phyloP scores from a whole-genome alignment of 2,797 vertebrate species.

The Protosalanx chinensis region DNA sequence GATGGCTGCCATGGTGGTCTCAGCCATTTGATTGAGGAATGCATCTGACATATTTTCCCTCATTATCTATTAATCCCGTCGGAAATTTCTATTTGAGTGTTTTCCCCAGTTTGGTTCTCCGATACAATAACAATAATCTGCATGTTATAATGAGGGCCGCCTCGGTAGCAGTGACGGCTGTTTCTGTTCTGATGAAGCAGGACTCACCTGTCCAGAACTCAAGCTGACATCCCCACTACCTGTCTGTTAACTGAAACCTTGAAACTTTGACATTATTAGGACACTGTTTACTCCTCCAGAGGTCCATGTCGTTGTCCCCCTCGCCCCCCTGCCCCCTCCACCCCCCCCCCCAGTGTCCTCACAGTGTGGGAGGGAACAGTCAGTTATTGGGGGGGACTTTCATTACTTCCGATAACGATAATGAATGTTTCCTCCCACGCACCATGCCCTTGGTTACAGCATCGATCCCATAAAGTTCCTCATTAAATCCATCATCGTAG shows the following conservation, averaged over 20 bases:
- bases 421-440: constrained; percentile 60
- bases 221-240: not conserved
- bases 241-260: constrained; percentile 7
- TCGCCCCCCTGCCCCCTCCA: constrained; percentile 4
- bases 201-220: constrained; percentile 14
- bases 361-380: constrained; percentile 35
- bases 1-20: constrained; percentile 55
- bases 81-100: constrained; percentile 57
- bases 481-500: constrained; percentile 55
- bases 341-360: constrained; percentile 34
- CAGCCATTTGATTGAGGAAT: constrained; percentile 66
- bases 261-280: constrained; percentile 57
- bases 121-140: too few relatives aligned
- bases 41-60: constrained; percentile 65
- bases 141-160: constrained; percentile 1
- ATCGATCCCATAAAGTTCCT: constrained; percentile 58
- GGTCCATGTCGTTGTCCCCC: not conserved
- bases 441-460: constrained; percentile 53
- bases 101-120: constrained; percentile 46
- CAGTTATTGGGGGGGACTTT: constrained; percentile 49
- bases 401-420: constrained; percentile 60
- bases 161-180: not conserved
- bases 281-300: constrained; percentile 41
- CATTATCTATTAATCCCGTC: constrained; percentile 71
- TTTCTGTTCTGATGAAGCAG: constrained; percentile 35